phyloP scores from a whole-genome alignment of 2,113 vertebrate species.

The Aegotheles bennettii region DNA sequence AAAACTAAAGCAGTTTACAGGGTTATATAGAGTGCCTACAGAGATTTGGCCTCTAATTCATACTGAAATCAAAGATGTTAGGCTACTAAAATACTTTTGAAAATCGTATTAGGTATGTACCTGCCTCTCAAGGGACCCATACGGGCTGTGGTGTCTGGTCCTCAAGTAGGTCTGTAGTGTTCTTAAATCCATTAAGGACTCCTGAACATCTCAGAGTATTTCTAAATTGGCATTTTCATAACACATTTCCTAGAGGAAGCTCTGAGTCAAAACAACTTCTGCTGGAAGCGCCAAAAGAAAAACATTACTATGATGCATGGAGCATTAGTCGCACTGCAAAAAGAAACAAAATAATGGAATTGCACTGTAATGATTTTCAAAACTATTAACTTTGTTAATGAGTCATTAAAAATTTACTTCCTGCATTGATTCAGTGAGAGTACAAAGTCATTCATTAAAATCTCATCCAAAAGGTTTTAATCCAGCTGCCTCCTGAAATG shows the following conservation, averaged over 20 bases:
- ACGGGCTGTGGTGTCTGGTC: not conserved
- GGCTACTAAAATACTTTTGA: not conserved
- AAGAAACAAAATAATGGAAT: conserved; percentile 58
- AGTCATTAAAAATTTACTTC: conserved; percentile 64
- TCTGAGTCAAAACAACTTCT: conserved; percentile 4
- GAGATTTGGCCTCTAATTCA: not conserved
- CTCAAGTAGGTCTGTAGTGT: not conserved
- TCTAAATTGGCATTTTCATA: not conserved
- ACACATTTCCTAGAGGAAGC: not conserved
- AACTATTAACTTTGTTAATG: conserved; percentile 61
- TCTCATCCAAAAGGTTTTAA: conserved; percentile 23
- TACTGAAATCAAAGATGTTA: not conserved
- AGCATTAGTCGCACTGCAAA: conserved; percentile 15
- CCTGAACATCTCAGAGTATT: not conserved
- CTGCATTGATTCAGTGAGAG: not conserved
- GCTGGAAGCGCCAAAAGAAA: conserved; percentile 6
- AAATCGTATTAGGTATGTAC: not conserved
- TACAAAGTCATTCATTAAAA: conserved; percentile 40
- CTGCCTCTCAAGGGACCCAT: not conserved
- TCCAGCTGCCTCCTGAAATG: not conserved
- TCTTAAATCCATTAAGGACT: not conserved
- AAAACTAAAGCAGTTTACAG: not conserved
- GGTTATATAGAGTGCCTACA: not conserved
- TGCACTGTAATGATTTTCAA: conserved; percentile 21
- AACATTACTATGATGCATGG: conserved; percentile 51